Base-by-base conservation (phyloP, 2,888 invertebrate genomes). In the Athrips mouffetella region DNA sequence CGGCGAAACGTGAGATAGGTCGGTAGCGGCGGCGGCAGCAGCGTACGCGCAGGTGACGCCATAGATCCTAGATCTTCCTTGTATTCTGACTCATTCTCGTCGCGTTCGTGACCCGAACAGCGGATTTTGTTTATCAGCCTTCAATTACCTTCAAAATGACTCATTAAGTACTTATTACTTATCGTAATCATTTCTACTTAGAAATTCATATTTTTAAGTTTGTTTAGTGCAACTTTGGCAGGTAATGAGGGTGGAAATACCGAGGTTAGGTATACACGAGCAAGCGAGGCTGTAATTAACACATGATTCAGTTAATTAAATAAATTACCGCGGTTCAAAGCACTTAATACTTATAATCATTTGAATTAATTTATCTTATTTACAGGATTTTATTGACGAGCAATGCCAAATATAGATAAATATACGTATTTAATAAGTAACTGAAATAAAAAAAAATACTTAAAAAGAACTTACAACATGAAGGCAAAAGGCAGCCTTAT, bases 1-100 rank as follows among this genome's bases (percentile, higher is more conserved):
- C 6, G 20, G 58, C 42, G 52, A 66, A 62, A 64, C 74, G 74
- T 75, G 74, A 73, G 65, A 55, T 55, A 59, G 59, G 58, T 60
- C 58, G 49, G 55, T 62, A 50, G 54, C 50, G 35, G 52, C 58
- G 50, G 61, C 53, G 51, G 58, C 37, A n/a, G n/a, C n/a, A n/a
- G n/a, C 60, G 53, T 53, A 45, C 57, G 47, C 50, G 54, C 47
- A 57, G 76, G 76, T 86, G 86, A 86, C 84, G 86, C 72, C 85
- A 86, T 78, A 63, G 64, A 69, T 64, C 73, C 78, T 66, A 73
- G 76, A 79, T 82, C 84, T 85, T 86, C 86, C 84, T 84, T 68
- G 70, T 78, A 70, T 42, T 57, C 63, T 87, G 87, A 87, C 70
- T 87, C 86, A 88, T 70, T 65, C 51, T 47, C 57, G 54, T 45